Evolutionary conservation across 2,888 invertebrate genomes (phyloP).

Genomic region (Drosophila rellima): DNA sequence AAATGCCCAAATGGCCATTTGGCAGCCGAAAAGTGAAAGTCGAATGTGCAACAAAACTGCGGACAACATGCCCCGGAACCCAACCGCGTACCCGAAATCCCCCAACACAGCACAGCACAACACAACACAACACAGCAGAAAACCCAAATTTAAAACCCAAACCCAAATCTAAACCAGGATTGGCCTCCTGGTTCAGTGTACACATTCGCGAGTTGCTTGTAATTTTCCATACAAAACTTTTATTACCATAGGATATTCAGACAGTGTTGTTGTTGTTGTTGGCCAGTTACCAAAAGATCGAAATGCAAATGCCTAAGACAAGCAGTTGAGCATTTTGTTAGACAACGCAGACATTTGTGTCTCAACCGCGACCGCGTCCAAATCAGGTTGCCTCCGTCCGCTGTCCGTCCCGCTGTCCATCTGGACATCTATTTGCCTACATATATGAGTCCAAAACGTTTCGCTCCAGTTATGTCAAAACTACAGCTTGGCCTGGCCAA

Average conservation of each 20-base stretch:
- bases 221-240: conserved; percentile 75
- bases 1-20: conserved; percentile 76
- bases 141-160: conserved; percentile 28
- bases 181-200: conserved; percentile 29
- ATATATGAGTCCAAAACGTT: conserved; percentile 46
- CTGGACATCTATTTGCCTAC: conserved; percentile 31
- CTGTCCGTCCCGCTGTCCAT: conserved; percentile 9
- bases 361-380: conserved; percentile 40
- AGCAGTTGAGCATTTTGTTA: conserved; percentile 77
- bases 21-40: conserved; percentile 75
- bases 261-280: conserved; percentile 40
- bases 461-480: conserved; percentile 80
- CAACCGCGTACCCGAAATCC: conserved; percentile 1
- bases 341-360: conserved; percentile 59
- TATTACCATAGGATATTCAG: conserved; percentile 72
- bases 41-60: conserved; percentile 65
- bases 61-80: conserved; percentile 26
- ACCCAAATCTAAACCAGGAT: conserved; percentile 32
- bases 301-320: conserved; percentile 80
- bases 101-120: conserved; percentile 5
- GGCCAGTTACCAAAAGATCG: conserved; percentile 77
- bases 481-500: conserved; percentile 30
- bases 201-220: conserved; percentile 52
- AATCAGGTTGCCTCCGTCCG: conserved; percentile 67
- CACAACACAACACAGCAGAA: conserved; percentile 6